Percentiles rank a stretch among this genome's conserved stretches.
Conservation (phyloP, 2,888 invertebrate genomes). For the Tiphia femorata region DNA sequence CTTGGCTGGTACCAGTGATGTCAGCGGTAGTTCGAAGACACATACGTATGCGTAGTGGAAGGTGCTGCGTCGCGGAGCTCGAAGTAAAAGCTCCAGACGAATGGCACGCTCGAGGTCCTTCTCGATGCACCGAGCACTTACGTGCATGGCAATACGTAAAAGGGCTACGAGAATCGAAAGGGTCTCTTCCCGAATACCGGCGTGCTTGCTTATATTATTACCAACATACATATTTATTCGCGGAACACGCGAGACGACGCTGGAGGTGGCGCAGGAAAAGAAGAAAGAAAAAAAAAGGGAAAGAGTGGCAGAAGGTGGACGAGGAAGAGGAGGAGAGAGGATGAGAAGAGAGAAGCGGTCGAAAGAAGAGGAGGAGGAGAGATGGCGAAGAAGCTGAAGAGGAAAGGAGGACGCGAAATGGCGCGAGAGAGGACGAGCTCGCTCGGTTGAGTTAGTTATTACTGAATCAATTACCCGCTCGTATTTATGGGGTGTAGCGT, state of each 20-base stretch:
- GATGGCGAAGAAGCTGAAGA: conserved; percentile 22
- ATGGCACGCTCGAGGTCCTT: conserved; percentile 47
- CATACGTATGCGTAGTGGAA: background rate
- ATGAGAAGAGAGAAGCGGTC: background rate
- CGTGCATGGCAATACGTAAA: too few species aligned
- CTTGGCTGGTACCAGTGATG: too few species aligned
- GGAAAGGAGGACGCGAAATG: conserved; percentile 30
- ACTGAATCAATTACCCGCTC: conserved; percentile 66
- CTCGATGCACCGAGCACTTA: too few species aligned
- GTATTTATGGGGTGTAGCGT: conserved; percentile 65
- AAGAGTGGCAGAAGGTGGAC: conserved; percentile 18
- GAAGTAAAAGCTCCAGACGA: conserved; percentile 47
- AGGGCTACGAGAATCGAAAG: too few species aligned
- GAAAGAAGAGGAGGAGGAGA: conserved; percentile 14
- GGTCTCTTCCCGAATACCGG: conserved; percentile 47
- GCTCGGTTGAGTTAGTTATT: conserved; percentile 65
- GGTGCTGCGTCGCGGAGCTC: conserved; percentile 16
- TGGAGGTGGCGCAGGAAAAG: conserved; percentile 21
- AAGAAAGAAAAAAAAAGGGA: conserved; percentile 30
- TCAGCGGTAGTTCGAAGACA: too few species aligned
- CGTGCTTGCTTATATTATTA: conserved; percentile 55
- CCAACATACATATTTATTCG: conserved; percentile 60
- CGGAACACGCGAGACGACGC: conserved; percentile 34
- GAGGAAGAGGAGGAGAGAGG: conserved; percentile 8
- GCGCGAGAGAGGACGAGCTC: conserved; percentile 27